Percentiles rank a stretch among this genome's conserved stretches.
Evolutionary conservation across 2,888 invertebrate species (phyloP).

Genomic region (Parthenolecanium corni): DNA sequence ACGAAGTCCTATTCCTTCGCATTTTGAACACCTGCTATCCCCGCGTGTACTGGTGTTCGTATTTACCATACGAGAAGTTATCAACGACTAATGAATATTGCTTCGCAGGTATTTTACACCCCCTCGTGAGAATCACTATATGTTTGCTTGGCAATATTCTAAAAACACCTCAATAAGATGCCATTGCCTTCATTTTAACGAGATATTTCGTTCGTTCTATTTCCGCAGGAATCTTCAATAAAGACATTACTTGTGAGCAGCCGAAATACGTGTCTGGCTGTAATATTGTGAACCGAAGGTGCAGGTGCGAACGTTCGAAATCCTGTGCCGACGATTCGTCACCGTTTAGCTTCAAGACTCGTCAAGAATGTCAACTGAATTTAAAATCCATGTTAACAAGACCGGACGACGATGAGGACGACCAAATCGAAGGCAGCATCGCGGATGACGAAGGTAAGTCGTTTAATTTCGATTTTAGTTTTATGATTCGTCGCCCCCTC

Average conservation of each 20-base stretch:
- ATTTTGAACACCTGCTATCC: no score
- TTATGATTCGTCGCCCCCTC: no score
- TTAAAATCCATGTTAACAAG: slow-evolving; percentile 34
- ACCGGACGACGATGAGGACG: slow-evolving; percentile 20
- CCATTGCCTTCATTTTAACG: no score
- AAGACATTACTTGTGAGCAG: slow-evolving; percentile 4
- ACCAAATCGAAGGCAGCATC: not conserved
- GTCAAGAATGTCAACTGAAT: slow-evolving; percentile 36
- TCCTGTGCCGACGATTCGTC: slow-evolving; percentile 36
- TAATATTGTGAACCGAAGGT: slow-evolving; percentile 34
- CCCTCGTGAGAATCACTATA: no score
- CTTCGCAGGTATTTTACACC: no score
- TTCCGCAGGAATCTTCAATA: slow-evolving; percentile 5
- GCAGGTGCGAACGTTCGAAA: slow-evolving; percentile 35
- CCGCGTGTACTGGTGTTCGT: no score
- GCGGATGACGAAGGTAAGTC: slow-evolving; percentile 13
- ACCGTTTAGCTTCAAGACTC: slow-evolving; percentile 35
- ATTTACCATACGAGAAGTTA: no score
- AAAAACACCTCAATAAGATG: no score
- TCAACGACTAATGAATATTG: no score
- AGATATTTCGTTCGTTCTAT: not conserved
- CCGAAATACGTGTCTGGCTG: slow-evolving; percentile 32
- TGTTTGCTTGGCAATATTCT: no score
- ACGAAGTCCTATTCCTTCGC: no score
- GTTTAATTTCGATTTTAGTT: not conserved